These are phyloP conservation scores for Zoanthus sansibaricus DNA, from an alignment of 92 coral and sea anemone genomes.

Conservation along the genomic window DNA sequence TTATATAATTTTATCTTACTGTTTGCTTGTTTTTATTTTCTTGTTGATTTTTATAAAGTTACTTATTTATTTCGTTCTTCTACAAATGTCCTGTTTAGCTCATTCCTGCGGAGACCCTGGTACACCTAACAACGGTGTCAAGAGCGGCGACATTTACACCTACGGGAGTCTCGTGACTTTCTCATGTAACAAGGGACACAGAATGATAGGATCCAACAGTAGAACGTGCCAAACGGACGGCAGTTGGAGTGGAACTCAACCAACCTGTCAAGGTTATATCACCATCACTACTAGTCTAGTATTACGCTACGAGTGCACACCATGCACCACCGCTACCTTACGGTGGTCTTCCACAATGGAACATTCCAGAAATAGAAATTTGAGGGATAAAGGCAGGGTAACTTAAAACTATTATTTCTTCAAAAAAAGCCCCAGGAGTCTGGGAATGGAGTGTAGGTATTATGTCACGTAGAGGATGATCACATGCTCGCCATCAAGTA, in stretches of 20 bases:
- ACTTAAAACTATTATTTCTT: no score
- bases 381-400: no score
- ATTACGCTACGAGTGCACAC: not conserved
- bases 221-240: constrained; percentile 78
- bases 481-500: no score
- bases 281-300: not conserved
- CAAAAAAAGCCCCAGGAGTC: no score
- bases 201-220: constrained; percentile 72
- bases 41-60: not conserved
- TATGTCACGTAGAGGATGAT: no score
- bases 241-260: constrained; percentile 87
- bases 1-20: no score
- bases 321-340: not conserved
- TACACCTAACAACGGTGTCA: constrained; percentile 78
- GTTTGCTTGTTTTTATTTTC: not conserved
- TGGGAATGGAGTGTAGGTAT: no score
- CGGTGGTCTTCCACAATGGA: no score
- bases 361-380: no score
- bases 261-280: constrained; percentile 66
- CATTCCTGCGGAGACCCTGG: constrained; percentile 94
- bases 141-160: constrained; percentile 71
- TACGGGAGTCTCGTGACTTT: constrained; percentile 76
- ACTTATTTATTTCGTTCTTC: not conserved
- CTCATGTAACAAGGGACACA: constrained; percentile 76
- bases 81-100: constrained; percentile 42